phyloP scores from a whole-genome alignment of 2,888 invertebrate genomes.

The Brenthis hecate region DNA sequence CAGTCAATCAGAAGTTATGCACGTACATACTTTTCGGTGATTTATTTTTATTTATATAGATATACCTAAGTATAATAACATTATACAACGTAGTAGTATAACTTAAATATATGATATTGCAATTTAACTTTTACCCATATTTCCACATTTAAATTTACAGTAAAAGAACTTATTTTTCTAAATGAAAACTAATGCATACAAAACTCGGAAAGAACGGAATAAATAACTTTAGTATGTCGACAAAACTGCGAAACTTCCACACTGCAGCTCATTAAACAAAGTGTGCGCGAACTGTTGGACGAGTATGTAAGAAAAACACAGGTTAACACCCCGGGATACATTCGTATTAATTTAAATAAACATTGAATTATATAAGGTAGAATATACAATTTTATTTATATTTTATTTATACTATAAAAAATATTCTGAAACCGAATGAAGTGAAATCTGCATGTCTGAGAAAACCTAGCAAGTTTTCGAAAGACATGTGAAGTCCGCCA shows the following conservation, averaged over 20 bases:
- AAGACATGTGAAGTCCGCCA: too few species aligned
- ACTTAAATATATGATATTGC: too few species aligned
- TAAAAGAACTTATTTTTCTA: slow-evolving; percentile 6
- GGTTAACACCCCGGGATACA: not conserved
- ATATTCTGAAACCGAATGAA: too few species aligned
- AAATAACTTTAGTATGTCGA: slow-evolving; percentile 28
- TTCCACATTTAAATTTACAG: not conserved
- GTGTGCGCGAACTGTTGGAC: slow-evolving; percentile 43
- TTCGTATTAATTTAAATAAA: not conserved
- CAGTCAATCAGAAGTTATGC: too few species aligned
- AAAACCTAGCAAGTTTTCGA: too few species aligned
- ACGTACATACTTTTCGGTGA: too few species aligned
- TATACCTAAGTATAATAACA: too few species aligned
- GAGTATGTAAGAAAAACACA: slow-evolving; percentile 9
- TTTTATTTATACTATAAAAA: not conserved
- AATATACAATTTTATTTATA: not conserved
- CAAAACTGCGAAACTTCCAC: slow-evolving; percentile 46
- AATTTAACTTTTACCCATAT: not conserved
- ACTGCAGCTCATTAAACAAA: slow-evolving; percentile 55
- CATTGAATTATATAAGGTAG: not conserved
- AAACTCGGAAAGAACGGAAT: slow-evolving; percentile 31
- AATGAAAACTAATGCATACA: slow-evolving; percentile 12
- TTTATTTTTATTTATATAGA: too few species aligned
- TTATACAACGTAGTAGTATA: too few species aligned
- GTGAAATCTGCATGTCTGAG: too few species aligned